These are phyloP conservation scores for Glyptemys insculpta DNA, from an alignment of 2,797 vertebrate genomes.

Conservation along the genomic window DNA sequence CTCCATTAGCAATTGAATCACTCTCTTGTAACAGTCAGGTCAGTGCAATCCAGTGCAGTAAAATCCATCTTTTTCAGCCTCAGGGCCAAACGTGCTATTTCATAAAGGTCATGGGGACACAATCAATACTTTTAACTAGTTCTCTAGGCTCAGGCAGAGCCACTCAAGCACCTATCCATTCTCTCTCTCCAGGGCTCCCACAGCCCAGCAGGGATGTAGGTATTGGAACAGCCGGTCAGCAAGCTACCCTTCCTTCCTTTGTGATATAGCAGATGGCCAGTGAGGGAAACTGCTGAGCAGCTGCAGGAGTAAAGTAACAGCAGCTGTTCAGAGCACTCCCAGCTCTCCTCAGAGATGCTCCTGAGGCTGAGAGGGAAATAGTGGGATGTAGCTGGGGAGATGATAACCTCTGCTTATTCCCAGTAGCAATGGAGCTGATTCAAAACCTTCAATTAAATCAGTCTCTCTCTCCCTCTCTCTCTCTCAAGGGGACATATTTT, in stretches of 20 bases:
- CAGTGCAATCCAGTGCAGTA: not conserved
- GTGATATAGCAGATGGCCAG: not conserved
- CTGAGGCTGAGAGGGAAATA: not conserved
- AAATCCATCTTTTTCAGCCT: not conserved
- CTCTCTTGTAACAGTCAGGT: not conserved
- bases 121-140: not conserved
- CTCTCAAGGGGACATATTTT: accelerated
- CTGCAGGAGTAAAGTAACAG: not conserved
- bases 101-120: not conserved
- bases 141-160: not conserved
- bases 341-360: too few relatives aligned
- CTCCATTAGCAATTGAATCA: not conserved
- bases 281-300: not conserved
- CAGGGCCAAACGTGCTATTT: not conserved
- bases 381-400: not conserved
- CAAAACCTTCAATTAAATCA: not conserved
- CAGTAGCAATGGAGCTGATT: not conserved
- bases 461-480: not conserved
- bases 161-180: not conserved
- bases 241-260: not conserved
- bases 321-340: not conserved
- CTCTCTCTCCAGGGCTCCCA: not conserved
- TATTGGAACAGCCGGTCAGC: not conserved
- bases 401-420: not conserved
- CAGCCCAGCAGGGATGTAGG: not conserved